phyloP scores from a whole-genome alignment of 2,797 vertebrate species.

The Leptoclinus maculatus region DNA sequence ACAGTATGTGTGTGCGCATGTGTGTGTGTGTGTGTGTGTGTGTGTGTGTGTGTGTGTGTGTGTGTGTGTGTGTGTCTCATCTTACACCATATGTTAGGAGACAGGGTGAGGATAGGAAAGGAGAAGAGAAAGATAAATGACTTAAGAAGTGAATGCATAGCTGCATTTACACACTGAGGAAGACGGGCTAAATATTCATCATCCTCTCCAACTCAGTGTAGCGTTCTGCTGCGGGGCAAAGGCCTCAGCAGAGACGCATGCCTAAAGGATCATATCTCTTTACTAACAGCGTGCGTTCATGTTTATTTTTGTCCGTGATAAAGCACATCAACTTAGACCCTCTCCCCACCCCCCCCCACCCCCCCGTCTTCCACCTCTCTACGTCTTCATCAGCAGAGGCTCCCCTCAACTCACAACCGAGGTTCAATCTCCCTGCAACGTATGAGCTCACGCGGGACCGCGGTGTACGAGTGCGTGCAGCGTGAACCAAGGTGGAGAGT shows the following conservation, averaged over 20 bases:
- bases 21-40: slow-evolving; percentile 52
- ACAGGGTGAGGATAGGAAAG: slow-evolving; percentile 73
- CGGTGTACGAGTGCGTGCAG: slow-evolving; percentile 37
- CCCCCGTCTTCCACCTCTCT: slow-evolving; percentile 8
- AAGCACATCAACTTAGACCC: slow-evolving; percentile 15
- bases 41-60: slow-evolving; percentile 39
- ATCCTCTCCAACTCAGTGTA: slow-evolving; percentile 64
- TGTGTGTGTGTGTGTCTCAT: slow-evolving; percentile 58
- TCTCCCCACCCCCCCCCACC: not conserved
- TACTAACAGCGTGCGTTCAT: slow-evolving; percentile 30
- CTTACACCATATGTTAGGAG: slow-evolving; percentile 79
- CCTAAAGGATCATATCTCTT: slow-evolving; percentile 38
- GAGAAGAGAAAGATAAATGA: slow-evolving; percentile 81
- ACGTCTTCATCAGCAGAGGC: slow-evolving; percentile 32
- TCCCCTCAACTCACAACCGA: slow-evolving; percentile 52
- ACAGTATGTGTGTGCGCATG: slow-evolving; percentile 46
- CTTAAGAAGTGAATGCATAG: slow-evolving; percentile 79
- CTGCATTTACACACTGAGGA: slow-evolving; percentile 77
- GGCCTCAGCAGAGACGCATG: slow-evolving; percentile 48
- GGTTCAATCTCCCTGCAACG: slow-evolving; percentile 56
- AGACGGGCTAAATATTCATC: slow-evolving; percentile 77
- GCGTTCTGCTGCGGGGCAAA: slow-evolving; percentile 64
- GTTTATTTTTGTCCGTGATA: slow-evolving; percentile 15
- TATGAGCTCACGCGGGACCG: slow-evolving; percentile 53
- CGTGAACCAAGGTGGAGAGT: slow-evolving; percentile 44